Conservation (phyloP, 2,113 vertebrate genomes). For the Phalacrocorax pelagicus region DNA sequence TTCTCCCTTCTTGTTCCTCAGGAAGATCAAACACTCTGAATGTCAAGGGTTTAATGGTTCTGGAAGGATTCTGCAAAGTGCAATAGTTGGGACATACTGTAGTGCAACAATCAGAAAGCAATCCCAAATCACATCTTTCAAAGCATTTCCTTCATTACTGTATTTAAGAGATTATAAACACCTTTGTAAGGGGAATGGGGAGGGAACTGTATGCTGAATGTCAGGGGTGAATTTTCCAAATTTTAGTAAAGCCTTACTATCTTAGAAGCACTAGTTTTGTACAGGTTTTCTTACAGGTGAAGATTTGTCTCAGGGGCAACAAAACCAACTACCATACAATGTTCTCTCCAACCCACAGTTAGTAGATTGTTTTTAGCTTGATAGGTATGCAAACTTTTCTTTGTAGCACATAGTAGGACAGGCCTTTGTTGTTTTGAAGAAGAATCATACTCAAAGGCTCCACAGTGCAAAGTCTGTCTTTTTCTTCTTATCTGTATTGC, state of each 20-base stretch:
- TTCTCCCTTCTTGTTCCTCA: not conserved
- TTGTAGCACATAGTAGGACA: not conserved
- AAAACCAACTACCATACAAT: not conserved
- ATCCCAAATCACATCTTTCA: not conserved
- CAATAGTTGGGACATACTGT: not conserved
- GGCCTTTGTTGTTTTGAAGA: not conserved
- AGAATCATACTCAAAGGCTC: not conserved
- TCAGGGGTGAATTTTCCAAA: not conserved
- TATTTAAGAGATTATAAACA: not conserved
- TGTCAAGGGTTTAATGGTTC: not conserved
- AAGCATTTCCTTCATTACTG: not conserved
- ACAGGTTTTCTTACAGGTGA: not conserved
- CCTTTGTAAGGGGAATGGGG: accelerated
- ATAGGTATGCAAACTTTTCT: not conserved
- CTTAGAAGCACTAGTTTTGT: not conserved
- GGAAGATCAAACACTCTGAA: not conserved
- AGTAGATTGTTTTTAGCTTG: not conserved
- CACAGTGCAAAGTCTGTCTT: not conserved
- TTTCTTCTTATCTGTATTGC: not conserved
- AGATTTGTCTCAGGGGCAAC: not conserved
- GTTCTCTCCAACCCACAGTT: not conserved
- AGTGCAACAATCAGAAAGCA: not conserved
- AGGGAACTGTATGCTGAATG: not conserved
- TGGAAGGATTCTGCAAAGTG: not conserved
- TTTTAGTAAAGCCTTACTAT: not conserved